phyloP scores from a whole-genome alignment of 2,888 invertebrate genomes.

The Invenusta paracnida region DNA sequence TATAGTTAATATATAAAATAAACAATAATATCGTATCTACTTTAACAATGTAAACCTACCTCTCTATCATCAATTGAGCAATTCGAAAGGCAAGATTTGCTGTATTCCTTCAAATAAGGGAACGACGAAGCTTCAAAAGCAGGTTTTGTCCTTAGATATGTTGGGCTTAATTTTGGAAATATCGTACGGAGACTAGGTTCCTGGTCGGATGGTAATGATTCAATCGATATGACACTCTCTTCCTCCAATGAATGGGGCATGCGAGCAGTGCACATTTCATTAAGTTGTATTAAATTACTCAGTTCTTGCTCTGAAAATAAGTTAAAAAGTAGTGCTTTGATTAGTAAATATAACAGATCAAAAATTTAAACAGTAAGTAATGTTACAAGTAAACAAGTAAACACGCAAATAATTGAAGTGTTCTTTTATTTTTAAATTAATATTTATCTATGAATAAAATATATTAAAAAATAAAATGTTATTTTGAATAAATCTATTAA shows the following conservation, averaged over 20 bases:
- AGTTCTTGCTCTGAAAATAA: neutral
- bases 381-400: too few relatives aligned
- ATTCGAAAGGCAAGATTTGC: neutral
- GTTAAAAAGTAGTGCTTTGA: neutral
- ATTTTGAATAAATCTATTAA: too few relatives aligned
- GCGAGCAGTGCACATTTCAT: neutral
- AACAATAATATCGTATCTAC: too few relatives aligned
- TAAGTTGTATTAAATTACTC: neutral
- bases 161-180: neutral
- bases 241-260: neutral
- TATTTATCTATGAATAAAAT: too few relatives aligned
- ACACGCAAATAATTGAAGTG: too few relatives aligned
- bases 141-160: neutral
- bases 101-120: neutral
- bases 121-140: neutral
- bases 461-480: too few relatives aligned
- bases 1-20: neutral
- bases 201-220: too few relatives aligned
- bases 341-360: too few relatives aligned
- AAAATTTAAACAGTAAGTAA: too few relatives aligned
- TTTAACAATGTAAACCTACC: too few relatives aligned
- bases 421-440: too few relatives aligned
- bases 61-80: slow-evolving; percentile 7
- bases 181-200: neutral
- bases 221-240: neutral